Base-by-base conservation (phyloP, 1,140 invertebrate species). In the Drosophila nikananu region DNA sequence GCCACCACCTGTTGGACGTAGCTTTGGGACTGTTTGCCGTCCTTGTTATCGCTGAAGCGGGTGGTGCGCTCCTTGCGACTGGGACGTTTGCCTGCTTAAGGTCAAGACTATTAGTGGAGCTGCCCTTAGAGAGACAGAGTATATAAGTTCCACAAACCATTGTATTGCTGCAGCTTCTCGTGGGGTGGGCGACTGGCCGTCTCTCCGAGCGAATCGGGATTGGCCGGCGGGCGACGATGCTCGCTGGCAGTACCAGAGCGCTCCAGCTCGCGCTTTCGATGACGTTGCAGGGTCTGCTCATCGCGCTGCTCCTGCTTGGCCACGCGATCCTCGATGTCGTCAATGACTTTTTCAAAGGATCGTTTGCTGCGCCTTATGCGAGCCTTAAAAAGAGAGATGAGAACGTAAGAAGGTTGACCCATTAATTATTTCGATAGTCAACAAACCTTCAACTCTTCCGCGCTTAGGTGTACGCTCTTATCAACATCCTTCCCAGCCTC, bases 31-130 rank as follows among this genome's bases (percentile, higher is more conserved):
- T 70, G 71, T 66, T 91, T 92, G 15, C 81, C 77, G 21, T 93
- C 92, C 54, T 93, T 92, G 27, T 92, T 92, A 74, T 92, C 92
- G 62, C 92, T 93, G 27, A 93, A 93, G 13, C 92, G 86, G 0
- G 92, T 92, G 7, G 87, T 92, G 2, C 92, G 77, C 54, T 93
- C 92, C 49, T 83, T 92, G 7, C 86, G 86, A 21, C 81, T 92
- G 7, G 71, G 73, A 1, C 92, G 79, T 71, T 93, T 93, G 13
- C 89, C 87, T 83, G 39, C 17, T 13, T 12, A 5, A 15, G 6
- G 9, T 37, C 0, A 37, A 9, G 21, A 15, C 12, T 5, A n/a
- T n/a, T 17, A 54, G 39, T 17, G 19, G 5, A n/a, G 15, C 7
- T 21, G 39, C 5, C 17, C 3, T 21, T 4, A 4, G 5, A 19